Conservation (phyloP, 2,797 vertebrate species). For the Steatocranus sp. region DNA sequence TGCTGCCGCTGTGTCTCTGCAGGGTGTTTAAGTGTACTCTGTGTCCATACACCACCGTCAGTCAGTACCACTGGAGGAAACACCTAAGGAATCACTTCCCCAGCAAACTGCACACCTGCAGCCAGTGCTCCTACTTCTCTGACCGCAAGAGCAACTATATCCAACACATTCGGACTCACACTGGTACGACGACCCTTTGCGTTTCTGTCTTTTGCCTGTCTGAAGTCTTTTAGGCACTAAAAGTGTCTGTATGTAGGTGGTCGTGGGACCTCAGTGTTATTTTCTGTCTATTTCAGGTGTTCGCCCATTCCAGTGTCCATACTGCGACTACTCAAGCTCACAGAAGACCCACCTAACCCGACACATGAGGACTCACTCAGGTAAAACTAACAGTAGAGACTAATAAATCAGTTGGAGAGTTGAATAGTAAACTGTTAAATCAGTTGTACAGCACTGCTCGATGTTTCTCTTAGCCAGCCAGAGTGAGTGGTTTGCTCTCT, state of each 20-base stretch:
- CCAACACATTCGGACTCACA: conserved; percentile 96
- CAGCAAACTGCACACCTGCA: conserved; percentile 95
- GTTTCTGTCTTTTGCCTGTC: not conserved
- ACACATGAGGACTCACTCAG: conserved; percentile 98
- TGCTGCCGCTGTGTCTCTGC: conserved; percentile 28
- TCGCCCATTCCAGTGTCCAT: conserved; percentile 90
- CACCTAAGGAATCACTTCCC: conserved; percentile 97
- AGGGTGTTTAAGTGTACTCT: conserved; percentile 93
- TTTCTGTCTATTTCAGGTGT: conserved; percentile 79
- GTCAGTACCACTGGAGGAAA: conserved; percentile 99
- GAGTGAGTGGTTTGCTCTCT: not conserved
- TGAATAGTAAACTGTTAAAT: not conserved
- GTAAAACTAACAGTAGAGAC: conserved; percentile 30
- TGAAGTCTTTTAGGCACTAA: not conserved
- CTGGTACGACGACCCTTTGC: conserved; percentile 71
- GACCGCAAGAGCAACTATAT: conserved; percentile 99
- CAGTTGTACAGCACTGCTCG: not conserved
- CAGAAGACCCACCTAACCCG: conserved; percentile 98
- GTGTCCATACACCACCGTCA: conserved; percentile 94
- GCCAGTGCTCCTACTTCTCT: conserved; percentile 95
- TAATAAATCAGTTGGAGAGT: not conserved
- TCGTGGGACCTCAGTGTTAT: not conserved
- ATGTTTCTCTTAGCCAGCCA: not conserved
- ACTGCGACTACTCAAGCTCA: conserved; percentile 96
- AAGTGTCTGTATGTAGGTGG: not conserved